Evolutionary conservation across 2,113 vertebrate genomes (phyloP).

Genomic region (Silurus meridionalis): DNA sequence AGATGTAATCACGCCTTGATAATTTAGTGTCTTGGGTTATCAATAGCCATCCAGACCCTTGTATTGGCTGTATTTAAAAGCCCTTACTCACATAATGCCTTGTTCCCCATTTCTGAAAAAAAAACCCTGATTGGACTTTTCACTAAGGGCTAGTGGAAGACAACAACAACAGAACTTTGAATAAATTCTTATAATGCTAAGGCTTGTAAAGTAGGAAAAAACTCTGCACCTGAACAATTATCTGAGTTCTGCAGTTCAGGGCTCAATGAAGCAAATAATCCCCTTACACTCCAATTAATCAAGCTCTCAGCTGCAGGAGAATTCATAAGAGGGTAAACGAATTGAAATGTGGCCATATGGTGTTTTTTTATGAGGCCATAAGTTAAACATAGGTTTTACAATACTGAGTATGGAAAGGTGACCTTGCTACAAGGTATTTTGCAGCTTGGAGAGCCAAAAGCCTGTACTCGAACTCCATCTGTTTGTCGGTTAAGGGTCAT

Average conservation of each 20-base stretch:
- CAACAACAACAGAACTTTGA: conserved; percentile 40
- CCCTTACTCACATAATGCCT: neutral
- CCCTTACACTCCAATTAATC: conserved; percentile 46
- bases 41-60: neutral
- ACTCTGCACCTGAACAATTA: conserved; percentile 34
- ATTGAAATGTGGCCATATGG: conserved; percentile 42
- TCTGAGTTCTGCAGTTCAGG: conserved; percentile 36
- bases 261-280: conserved; percentile 50
- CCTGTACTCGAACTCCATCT: conserved; percentile 13
- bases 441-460: conserved; percentile 18
- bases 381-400: conserved; percentile 40
- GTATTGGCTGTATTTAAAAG: neutral
- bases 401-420: neutral
- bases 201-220: conserved; percentile 12
- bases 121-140: conserved; percentile 38
- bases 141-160: conserved; percentile 16
- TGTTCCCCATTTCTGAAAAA: conserved; percentile 31
- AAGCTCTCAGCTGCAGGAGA: conserved; percentile 23
- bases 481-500: conserved; percentile 14
- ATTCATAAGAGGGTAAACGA: conserved; percentile 29
- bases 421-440: conserved; percentile 46
- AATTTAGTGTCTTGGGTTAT: conserved; percentile 16
- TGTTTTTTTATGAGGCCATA: conserved; percentile 25
- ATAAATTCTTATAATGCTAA: conserved; percentile 16
- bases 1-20: conserved; percentile 1